phyloP scores from a whole-genome alignment of 2,888 invertebrate species.

The Dinocampus coccinellae region DNA sequence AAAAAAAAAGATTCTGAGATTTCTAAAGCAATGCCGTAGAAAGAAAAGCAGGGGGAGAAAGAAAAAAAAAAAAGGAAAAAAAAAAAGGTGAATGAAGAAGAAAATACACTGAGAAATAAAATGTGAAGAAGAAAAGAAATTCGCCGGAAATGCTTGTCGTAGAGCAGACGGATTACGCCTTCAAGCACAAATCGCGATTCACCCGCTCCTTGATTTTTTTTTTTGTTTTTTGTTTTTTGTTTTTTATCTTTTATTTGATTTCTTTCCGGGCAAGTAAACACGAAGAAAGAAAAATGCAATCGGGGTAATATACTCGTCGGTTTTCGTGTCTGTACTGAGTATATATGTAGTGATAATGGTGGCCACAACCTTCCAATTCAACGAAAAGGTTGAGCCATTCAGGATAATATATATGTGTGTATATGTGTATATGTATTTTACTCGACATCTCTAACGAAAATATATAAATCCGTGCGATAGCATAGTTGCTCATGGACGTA shows the following conservation, averaged over 20 bases:
- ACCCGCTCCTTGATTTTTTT: not conserved
- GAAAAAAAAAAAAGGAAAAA: constrained; percentile 2
- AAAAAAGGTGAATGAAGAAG: constrained; percentile 5
- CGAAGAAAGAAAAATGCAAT: constrained; percentile 6
- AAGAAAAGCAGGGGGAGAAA: not conserved
- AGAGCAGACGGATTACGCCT: constrained; percentile 15
- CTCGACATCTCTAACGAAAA: not conserved
- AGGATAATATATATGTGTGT: not conserved
- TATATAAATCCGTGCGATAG: constrained; percentile 14
- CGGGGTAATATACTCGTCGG: not conserved
- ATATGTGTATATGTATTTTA: not conserved
- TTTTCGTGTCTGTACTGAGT: not conserved
- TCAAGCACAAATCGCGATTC: not conserved
- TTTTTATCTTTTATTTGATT: constrained; percentile 28
- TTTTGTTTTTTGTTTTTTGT: not conserved
- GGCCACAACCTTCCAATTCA: not conserved
- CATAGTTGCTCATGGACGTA: not conserved
- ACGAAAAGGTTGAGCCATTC: not conserved
- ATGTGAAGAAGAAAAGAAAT: not conserved
- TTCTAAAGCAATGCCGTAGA: not conserved
- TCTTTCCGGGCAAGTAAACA: constrained; percentile 20
- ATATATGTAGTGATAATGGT: not conserved
- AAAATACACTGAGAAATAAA: not conserved
- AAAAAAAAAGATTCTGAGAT: not conserved
- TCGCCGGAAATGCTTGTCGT: constrained; percentile 9